Evolutionary conservation across 2,888 invertebrate species (phyloP).

Genomic region (Megalurothrips usitatus): DNA sequence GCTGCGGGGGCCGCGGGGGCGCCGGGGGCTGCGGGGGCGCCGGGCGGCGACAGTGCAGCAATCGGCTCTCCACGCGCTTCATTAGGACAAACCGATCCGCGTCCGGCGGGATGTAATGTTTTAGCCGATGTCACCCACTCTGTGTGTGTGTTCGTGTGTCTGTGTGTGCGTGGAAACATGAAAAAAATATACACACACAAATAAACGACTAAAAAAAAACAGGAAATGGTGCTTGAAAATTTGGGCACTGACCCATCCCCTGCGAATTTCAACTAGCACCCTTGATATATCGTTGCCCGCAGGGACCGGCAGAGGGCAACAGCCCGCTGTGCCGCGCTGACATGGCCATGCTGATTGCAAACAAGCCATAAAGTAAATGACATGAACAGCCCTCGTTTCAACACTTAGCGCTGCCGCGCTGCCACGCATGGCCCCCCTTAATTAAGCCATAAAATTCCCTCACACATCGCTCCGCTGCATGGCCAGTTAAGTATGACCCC

Average conservation of each 20-base stretch:
- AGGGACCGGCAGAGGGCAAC: neutral
- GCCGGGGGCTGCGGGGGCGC: neutral
- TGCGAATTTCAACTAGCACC: too few species aligned
- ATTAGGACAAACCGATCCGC: too few species aligned
- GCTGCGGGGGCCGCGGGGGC: neutral
- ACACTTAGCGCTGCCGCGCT: neutral
- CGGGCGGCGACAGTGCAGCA: too few species aligned
- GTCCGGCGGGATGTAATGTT: neutral
- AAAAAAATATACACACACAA: too few species aligned
- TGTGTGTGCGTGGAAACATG: too few species aligned
- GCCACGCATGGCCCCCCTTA: neutral
- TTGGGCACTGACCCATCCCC: too few species aligned
- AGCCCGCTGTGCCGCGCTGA: neutral
- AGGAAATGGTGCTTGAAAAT: too few species aligned
- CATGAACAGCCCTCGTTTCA: conserved; percentile 24
- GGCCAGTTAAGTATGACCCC: neutral
- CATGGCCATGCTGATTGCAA: neutral
- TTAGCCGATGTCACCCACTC: too few species aligned
- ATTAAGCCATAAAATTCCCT: conserved; percentile 18
- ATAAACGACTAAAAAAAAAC: too few species aligned
- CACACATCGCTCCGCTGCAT: neutral
- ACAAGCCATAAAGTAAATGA: conserved; percentile 26
- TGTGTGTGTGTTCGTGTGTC: too few species aligned
- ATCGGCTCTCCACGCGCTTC: too few species aligned
- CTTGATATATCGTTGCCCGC: neutral